Conservation (phyloP, 2,888 invertebrate genomes). For the Druceiella hillmani region DNA sequence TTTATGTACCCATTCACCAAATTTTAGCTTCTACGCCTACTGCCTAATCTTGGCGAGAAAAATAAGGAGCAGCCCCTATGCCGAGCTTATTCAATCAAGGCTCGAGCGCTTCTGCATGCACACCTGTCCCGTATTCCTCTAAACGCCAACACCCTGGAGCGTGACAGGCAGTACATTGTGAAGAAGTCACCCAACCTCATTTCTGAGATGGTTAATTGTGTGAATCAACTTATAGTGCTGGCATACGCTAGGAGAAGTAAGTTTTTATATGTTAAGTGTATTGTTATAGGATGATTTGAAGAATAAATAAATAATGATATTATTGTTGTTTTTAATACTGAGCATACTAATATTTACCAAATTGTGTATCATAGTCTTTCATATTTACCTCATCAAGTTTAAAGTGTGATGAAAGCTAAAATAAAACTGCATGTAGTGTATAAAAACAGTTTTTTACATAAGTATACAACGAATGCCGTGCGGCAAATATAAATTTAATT, state of each 20-base stretch:
- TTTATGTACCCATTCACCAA: too few relatives aligned
- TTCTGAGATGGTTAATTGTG: conserved; percentile 95
- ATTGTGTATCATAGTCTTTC: too few relatives aligned
- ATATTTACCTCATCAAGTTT: too few relatives aligned
- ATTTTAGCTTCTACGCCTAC: conserved; percentile 78
- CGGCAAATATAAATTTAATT: too few relatives aligned
- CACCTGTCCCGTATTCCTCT: conserved; percentile 83
- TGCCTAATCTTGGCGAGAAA: conserved; percentile 91
- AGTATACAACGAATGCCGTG: too few relatives aligned
- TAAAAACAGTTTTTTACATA: too few relatives aligned
- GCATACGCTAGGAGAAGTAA: conserved; percentile 86
- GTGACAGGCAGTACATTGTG: conserved; percentile 77
- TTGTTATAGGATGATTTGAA: conserved; percentile 6
- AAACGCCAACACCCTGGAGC: conserved; percentile 73
- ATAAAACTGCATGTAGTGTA: too few relatives aligned
- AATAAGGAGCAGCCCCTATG: conserved; percentile 94
- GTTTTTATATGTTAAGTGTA: conserved; percentile 30
- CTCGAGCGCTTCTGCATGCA: conserved; percentile 91
- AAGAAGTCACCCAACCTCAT: conserved; percentile 92
- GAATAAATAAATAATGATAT: conserved; percentile 6
- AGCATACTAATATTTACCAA: too few relatives aligned
- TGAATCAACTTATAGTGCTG: conserved; percentile 87
- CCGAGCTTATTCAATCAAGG: conserved; percentile 86
- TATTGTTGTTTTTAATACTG: conserved; percentile 10
- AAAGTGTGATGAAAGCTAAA: too few relatives aligned